Base-by-base conservation (phyloP, 1,140 invertebrate genomes). In the Aethina tumida region DNA sequence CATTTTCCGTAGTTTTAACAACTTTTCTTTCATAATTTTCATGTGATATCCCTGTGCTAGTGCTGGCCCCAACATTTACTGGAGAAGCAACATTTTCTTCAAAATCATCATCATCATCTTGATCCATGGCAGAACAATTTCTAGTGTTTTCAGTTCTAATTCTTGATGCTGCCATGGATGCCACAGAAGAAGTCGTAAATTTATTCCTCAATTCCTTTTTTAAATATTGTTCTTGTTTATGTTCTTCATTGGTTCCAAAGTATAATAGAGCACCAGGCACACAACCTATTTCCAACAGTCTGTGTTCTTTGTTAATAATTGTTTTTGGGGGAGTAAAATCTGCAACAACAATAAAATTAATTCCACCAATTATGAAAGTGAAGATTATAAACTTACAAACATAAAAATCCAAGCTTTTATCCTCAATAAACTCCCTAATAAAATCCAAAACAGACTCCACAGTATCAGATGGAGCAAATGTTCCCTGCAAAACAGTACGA, bases 231-330 rank as follows among this genome's bases (percentile, higher is more conserved):
- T 44, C 35, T 28, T 41, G 39, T 31, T 39, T 46, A 3, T 17
- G 6, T 3, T 39, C 64, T 60, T 34, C 56, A 36, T 58, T 60
- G 48, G 45, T 66, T 32, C 69, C 64, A 56, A 86, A 86, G 60
- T 88, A 77, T 49, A 88, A 56, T 17, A 82, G 67, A 17, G 81
- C 79, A 47, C 77, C 77, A 16, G 84, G 84, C 9, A 86, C 79
- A 56, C 83, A 75, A 53, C 74, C 73, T 21, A 75, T 66, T 53
- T 83, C 77, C 22, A 81, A 52, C 26, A 87, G 61, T 20, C 68
- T 70, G 40, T 62, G 64, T 18, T 69, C 56, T 12, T 68, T 54
- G 26, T 70, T 57, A 13, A 86, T 59, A 29, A 74, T 63, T 45
- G 67, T 70, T 61, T 81, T 84, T 17, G 85, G 78, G 9, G 86